phyloP scores from a whole-genome alignment of 2,113 vertebrate genomes.

The Antechinus stuartii region DNA sequence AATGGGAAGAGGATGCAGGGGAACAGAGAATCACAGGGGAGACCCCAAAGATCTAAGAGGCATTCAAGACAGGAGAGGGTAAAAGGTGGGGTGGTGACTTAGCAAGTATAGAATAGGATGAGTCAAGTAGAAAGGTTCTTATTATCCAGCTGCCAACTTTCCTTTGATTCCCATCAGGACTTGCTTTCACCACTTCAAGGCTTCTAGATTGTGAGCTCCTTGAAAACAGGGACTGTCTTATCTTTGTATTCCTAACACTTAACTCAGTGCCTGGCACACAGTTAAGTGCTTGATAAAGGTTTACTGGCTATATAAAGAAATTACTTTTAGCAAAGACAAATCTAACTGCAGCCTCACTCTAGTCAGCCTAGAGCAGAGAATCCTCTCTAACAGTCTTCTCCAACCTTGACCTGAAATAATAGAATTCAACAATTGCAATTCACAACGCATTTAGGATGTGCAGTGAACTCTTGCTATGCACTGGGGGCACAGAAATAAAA shows the following conservation, averaged over 20 bases:
- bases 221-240: neutral
- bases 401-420: neutral
- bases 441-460: neutral
- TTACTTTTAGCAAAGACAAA: neutral
- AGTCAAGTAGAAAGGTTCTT: neutral
- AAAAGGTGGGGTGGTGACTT: neutral
- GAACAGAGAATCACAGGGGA: neutral
- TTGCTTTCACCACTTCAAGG: neutral
- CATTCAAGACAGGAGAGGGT: neutral
- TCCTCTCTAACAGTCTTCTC: neutral
- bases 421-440: neutral
- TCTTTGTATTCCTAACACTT: neutral
- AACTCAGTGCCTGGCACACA: neutral
- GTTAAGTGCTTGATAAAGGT: neutral
- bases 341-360: neutral
- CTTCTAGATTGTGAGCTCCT: neutral
- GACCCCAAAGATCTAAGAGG: neutral
- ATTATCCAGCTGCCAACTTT: neutral
- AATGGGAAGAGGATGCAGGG: neutral
- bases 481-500: neutral
- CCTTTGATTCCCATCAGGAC: neutral
- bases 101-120: neutral
- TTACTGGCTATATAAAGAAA: constrained; percentile 7
- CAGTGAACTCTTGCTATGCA: neutral
- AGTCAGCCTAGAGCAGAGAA: neutral